These are phyloP conservation scores for Campoplex capitator DNA, from an alignment of 2,888 invertebrate genomes.

Conservation along the genomic window DNA sequence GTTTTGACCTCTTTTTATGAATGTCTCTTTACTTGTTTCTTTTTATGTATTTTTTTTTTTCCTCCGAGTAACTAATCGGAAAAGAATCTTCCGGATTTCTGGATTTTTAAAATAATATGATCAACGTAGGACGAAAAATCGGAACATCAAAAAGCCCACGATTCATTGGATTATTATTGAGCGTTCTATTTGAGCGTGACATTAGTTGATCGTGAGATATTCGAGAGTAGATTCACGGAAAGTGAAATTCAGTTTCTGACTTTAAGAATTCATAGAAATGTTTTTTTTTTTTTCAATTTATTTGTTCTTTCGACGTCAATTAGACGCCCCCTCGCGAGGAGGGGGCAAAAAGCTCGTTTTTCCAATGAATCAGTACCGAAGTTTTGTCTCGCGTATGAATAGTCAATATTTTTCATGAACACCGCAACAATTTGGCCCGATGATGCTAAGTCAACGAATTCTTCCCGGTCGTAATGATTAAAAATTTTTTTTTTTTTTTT, in stretches of 20 bases:
- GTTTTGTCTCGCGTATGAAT: slow-evolving; percentile 16
- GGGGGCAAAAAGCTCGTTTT: slow-evolving; percentile 27
- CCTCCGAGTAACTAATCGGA: neutral
- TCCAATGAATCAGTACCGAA: slow-evolving; percentile 3
- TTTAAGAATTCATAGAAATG: neutral
- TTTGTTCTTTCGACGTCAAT: slow-evolving; percentile 33
- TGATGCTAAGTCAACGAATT: slow-evolving; percentile 1
- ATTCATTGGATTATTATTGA: slow-evolving; percentile 38
- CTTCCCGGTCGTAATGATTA: neutral
- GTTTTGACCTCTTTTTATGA: neutral
- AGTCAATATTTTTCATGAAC: neutral
- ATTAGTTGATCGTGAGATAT: slow-evolving; percentile 13
- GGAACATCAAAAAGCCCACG: slow-evolving; percentile 76
- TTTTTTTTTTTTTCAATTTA: neutral
- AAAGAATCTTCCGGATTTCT: slow-evolving; percentile 8
- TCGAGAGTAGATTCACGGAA: neutral
- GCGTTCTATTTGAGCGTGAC: slow-evolving; percentile 18
- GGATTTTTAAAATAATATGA: slow-evolving; percentile 23
- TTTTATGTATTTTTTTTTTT: neutral
- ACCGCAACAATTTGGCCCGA: slow-evolving; percentile 1
- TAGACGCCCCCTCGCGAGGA: slow-evolving; percentile 56
- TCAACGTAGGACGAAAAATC: slow-evolving; percentile 56
- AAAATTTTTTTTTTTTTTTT: neutral
- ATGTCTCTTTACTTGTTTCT: neutral
- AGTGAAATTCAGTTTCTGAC: neutral